Evolutionary conservation across 2,113 vertebrate genomes (phyloP).

Genomic region (Neogale vison): DNA sequence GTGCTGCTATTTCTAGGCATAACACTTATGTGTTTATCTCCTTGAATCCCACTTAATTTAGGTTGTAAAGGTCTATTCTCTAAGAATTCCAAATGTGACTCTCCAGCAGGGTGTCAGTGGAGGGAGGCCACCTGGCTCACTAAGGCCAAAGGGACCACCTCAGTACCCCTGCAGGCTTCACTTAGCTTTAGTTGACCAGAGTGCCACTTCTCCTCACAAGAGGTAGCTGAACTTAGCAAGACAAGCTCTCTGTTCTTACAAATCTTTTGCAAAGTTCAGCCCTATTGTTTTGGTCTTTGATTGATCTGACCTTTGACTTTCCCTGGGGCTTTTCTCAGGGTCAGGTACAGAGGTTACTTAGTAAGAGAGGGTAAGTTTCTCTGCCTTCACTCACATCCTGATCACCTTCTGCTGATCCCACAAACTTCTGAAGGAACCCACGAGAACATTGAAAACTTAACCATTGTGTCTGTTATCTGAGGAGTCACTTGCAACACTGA

Average conservation of each 20-base stretch:
- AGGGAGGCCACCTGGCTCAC: not conserved
- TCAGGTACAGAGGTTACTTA: not conserved
- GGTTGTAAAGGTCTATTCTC: not conserved
- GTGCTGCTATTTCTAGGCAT: not conserved
- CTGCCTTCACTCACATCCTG: not conserved
- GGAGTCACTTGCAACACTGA: not conserved
- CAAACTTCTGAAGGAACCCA: not conserved
- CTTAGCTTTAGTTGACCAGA: too few relatives aligned
- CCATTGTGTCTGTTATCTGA: not conserved
- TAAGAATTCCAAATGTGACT: fast-evolving
- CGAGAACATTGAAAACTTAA: fast-evolving
- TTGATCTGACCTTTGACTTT: not conserved
- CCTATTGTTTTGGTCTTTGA: not conserved
- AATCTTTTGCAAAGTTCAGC: not conserved
- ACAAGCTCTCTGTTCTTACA: not conserved
- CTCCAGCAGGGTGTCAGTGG: not conserved
- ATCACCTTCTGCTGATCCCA: too few relatives aligned
- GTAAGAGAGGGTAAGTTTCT: not conserved
- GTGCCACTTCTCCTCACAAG: not conserved
- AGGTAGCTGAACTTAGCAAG: not conserved
- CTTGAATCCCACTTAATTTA: not conserved
- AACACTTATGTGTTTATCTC: not conserved
- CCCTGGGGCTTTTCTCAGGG: not conserved
- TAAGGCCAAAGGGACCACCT: not conserved
- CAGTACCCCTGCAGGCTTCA: not conserved